These are phyloP conservation scores for Melipona beecheii DNA, from an alignment of 2,888 invertebrate species.

Conservation along the genomic window DNA sequence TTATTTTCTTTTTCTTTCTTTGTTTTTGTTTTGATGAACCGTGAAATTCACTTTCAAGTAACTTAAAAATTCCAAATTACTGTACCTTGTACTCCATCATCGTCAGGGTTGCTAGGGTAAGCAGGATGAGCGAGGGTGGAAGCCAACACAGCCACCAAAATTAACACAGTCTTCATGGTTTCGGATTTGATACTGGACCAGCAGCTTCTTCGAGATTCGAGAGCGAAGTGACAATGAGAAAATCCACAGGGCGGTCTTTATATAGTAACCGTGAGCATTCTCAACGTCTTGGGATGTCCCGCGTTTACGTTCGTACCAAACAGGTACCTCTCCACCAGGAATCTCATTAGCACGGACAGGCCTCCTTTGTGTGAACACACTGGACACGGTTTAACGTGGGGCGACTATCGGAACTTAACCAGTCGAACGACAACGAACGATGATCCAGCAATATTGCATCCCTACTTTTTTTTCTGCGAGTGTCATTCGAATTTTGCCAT, in stretches of 20 bases:
- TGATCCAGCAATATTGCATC: slow-evolving; percentile 14
- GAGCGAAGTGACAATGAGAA: slow-evolving; percentile 60
- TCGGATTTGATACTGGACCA: not conserved
- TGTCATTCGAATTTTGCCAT: not conserved
- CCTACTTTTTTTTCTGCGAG: no score
- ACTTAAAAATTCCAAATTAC: not conserved
- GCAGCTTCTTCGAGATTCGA: slow-evolving; percentile 26
- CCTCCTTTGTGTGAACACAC: slow-evolving; percentile 14
- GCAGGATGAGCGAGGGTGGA: slow-evolving; percentile 68
- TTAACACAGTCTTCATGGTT: slow-evolving; percentile 55
- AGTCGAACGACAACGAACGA: not conserved
- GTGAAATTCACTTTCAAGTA: not conserved
- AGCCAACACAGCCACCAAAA: slow-evolving; percentile 53
- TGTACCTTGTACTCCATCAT: slow-evolving; percentile 47
- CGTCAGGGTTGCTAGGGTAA: not conserved
- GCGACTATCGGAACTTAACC: not conserved
- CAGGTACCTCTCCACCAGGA: slow-evolving; percentile 50
- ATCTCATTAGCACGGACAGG: slow-evolving; percentile 62
- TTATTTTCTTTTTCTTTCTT: no score
- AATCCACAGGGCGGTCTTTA: slow-evolving; percentile 60
- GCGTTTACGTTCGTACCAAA: slow-evolving; percentile 56
- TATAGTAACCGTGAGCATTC: slow-evolving; percentile 54
- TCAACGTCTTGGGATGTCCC: slow-evolving; percentile 61
- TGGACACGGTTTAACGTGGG: slow-evolving; percentile 14
- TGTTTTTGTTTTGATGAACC: not conserved